A percentile compares a stretch with the other conserved stretches of the same genome.
phyloP scores from a whole-genome alignment of 2,797 vertebrate genomes.

The Oceanodroma leucorhoa region DNA sequence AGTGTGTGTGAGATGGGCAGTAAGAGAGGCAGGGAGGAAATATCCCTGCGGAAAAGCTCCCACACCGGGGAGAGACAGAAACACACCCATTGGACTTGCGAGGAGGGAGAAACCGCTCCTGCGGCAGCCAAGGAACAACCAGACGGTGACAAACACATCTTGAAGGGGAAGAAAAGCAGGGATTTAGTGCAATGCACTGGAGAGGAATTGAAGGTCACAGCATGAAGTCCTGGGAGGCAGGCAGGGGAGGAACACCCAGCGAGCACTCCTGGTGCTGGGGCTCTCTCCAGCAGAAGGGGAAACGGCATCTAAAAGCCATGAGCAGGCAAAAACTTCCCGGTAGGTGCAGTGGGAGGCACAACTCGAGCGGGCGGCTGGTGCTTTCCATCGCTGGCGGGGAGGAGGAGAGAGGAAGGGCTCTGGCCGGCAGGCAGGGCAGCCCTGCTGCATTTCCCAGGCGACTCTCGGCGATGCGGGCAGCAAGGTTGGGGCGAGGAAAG shows the following conservation, averaged over 20 bases:
- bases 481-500: neutral
- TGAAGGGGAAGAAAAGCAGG: neutral
- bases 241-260: neutral
- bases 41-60: neutral
- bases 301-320: neutral
- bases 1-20: neutral
- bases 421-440: neutral
- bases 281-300: neutral
- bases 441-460: neutral
- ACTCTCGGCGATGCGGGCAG: neutral
- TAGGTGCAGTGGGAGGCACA: neutral
- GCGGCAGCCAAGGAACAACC: neutral
- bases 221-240: neutral
- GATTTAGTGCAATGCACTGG: rapidly evolving
- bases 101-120: neutral
- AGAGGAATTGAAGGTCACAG: neutral
- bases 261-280: neutral
- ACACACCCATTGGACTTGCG: neutral
- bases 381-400: neutral
- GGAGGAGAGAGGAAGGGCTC: neutral
- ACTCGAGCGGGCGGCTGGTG: rapidly evolving
- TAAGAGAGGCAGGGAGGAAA: neutral
- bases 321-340: neutral
- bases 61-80: neutral
- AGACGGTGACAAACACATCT: neutral